A percentile compares a stretch with the other conserved stretches of the same genome.
These are phyloP conservation scores for Galagoides demidoff DNA, from an alignment of 2,797 vertebrate species.

Conservation along the genomic window DNA sequence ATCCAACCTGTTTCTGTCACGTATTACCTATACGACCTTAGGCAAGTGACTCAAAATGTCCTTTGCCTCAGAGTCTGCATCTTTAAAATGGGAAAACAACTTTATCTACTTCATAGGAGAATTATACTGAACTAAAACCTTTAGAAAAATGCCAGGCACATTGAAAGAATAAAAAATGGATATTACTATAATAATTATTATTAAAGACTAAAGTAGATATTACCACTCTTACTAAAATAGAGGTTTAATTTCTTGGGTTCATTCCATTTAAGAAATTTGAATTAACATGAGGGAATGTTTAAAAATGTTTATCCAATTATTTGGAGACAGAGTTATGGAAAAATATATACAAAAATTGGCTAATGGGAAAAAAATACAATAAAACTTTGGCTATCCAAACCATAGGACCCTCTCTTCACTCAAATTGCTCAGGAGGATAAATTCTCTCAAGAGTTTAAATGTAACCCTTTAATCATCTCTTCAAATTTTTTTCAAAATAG, in stretches of 20 bases:
- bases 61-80: background rate
- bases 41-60: background rate
- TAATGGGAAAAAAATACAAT: background rate
- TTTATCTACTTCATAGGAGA: background rate
- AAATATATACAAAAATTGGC: background rate
- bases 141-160: background rate
- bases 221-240: slow-evolving; percentile 24
- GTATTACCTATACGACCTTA: background rate
- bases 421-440: background rate
- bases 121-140: background rate
- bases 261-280: slow-evolving; percentile 27
- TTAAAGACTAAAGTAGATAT: background rate
- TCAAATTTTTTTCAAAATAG: slow-evolving; percentile 5
- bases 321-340: background rate
- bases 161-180: background rate
- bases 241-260: background rate
- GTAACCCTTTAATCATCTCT: slow-evolving; percentile 3
- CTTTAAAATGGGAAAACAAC: background rate
- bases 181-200: background rate
- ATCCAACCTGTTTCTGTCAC: background rate
- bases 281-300: background rate
- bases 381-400: background rate
- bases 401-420: background rate
- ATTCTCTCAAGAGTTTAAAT: background rate
- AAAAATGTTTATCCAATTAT: background rate